Evolutionary conservation across 2,888 invertebrate species (phyloP).

Genomic region (Nyleta sp.): DNA sequence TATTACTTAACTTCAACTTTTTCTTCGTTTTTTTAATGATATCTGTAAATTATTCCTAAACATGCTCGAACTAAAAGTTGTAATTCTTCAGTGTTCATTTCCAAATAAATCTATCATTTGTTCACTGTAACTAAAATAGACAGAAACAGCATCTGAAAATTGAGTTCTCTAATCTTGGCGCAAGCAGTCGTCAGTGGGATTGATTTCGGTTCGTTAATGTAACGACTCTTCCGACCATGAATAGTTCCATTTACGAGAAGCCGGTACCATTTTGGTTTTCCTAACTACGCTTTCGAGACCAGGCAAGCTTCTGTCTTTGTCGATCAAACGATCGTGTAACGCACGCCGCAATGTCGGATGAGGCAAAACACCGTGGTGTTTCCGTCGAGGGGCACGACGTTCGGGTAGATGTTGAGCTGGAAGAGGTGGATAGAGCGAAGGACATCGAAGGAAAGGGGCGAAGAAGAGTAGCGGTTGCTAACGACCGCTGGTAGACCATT

Average conservation of each 20-base stretch:
- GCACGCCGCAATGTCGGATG: slow-evolving; percentile 35
- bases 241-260: slow-evolving; percentile 69
- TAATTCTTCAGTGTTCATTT: too few relatives aligned
- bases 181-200: slow-evolving; percentile 3
- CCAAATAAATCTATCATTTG: not conserved
- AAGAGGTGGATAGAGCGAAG: slow-evolving; percentile 45
- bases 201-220: slow-evolving; percentile 71
- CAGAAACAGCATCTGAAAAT: slow-evolving; percentile 1
- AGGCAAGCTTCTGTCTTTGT: slow-evolving; percentile 45
- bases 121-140: too few relatives aligned
- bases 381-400: slow-evolving; percentile 35
- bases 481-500: slow-evolving; percentile 79
- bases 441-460: slow-evolving; percentile 43
- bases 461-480: slow-evolving; percentile 73
- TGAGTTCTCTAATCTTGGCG: slow-evolving; percentile 14
- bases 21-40: too few relatives aligned
- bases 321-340: slow-evolving; percentile 53
- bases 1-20: too few relatives aligned
- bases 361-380: slow-evolving; percentile 44
- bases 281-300: slow-evolving; percentile 71
- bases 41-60: too few relatives aligned
- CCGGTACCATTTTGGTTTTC: slow-evolving; percentile 73
- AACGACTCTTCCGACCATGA: slow-evolving; percentile 72
- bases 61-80: too few relatives aligned
- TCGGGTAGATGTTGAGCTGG: slow-evolving; percentile 54